Evolutionary conservation across 2,113 vertebrate species (phyloP).

Genomic region (Jaculus jaculus): DNA sequence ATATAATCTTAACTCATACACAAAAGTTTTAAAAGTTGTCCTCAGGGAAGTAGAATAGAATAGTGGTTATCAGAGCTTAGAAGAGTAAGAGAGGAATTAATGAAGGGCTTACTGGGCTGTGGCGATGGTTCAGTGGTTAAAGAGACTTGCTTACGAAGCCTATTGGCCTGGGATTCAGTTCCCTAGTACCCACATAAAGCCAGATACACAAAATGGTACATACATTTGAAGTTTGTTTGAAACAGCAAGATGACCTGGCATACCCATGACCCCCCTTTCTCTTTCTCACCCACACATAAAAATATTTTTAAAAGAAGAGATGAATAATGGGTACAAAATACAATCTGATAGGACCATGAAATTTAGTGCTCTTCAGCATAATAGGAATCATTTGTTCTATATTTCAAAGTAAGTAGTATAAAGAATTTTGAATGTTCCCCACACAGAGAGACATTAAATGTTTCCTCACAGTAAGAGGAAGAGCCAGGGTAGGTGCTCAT

Average conservation of each 20-base stretch:
- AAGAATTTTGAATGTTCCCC: not conserved
- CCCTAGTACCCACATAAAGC: too few relatives aligned
- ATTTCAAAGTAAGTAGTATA: not conserved
- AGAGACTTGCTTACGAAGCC: too few relatives aligned
- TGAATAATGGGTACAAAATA: not conserved
- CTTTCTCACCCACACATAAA: too few relatives aligned
- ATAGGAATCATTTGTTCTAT: not conserved
- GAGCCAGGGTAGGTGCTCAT: too few relatives aligned
- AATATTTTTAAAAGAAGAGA: not conserved
- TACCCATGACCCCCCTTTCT: too few relatives aligned
- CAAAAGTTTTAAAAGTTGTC: not conserved
- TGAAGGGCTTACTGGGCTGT: too few relatives aligned
- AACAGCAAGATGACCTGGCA: too few relatives aligned
- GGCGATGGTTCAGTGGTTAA: too few relatives aligned
- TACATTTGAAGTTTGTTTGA: too few relatives aligned
- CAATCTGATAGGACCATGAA: not conserved
- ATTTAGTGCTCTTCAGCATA: not conserved
- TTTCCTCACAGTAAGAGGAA: not conserved
- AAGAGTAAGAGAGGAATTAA: not conserved
- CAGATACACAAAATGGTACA: too few relatives aligned
- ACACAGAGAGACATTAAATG: not conserved
- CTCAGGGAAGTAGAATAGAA: not conserved
- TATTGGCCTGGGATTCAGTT: too few relatives aligned
- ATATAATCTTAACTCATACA: not conserved
- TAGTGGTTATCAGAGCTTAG: not conserved